A percentile compares a stretch with the other conserved stretches of the same genome.
Conservation (phyloP, 2,888 invertebrate species). For the Tetragnatha montana region DNA sequence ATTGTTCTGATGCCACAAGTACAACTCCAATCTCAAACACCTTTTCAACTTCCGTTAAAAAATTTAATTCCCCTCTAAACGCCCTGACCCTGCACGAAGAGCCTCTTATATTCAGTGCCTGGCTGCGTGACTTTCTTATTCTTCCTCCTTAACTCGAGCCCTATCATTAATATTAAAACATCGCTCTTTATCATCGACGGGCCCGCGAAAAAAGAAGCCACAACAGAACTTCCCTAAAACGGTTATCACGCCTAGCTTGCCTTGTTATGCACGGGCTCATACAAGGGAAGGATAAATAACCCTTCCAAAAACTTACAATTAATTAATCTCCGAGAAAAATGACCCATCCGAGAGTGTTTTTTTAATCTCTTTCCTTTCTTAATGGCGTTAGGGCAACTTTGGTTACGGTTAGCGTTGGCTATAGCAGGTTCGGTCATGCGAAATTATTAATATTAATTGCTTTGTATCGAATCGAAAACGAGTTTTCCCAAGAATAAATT, state of each 20-base stretch:
- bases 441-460: constrained; percentile 69
- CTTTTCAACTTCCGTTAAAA: no score
- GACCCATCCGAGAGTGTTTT: constrained; percentile 51
- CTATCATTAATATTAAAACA: constrained; percentile 45
- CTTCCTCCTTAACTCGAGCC: constrained; percentile 15
- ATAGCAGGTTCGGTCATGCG: constrained; percentile 46
- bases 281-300: constrained; percentile 56
- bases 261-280: constrained; percentile 48
- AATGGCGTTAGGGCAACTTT: constrained; percentile 62
- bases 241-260: constrained; percentile 40
- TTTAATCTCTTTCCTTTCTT: constrained; percentile 41
- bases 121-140: constrained; percentile 49
- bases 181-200: constrained; percentile 15
- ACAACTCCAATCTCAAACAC: no score
- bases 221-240: constrained; percentile 18
- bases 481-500: constrained; percentile 55
- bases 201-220: constrained; percentile 35
- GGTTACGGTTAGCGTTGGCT: constrained; percentile 45
- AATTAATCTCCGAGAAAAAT: constrained; percentile 65
- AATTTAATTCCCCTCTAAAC: neutral
- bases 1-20: no score
- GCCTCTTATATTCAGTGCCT: neutral
- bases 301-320: constrained; percentile 62
- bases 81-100: neutral
- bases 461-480: constrained; percentile 63